These are phyloP conservation scores for Enteromius unitaeniatus DNA, from an alignment of 2,797 vertebrate genomes.

Conservation along the genomic window DNA sequence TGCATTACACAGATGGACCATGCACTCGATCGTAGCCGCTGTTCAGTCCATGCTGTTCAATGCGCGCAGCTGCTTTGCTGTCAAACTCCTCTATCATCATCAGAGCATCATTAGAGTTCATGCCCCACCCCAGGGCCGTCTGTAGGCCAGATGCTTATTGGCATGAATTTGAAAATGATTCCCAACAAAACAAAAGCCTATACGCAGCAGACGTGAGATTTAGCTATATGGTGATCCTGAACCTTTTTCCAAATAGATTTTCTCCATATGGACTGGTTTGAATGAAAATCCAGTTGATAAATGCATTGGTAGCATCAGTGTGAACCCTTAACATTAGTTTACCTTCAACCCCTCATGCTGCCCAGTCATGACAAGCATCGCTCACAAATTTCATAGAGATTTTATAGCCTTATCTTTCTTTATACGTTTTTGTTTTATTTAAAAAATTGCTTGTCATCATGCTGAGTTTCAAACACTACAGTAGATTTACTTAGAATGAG, in stretches of 20 bases:
- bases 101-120: conserved; percentile 41
- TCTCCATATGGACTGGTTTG: neutral
- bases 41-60: conserved; percentile 17
- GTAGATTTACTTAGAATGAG: too few relatives aligned
- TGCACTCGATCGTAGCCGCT: neutral
- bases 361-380: too few relatives aligned
- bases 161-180: neutral
- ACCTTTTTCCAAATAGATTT: neutral
- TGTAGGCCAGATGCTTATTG: conserved; percentile 32
- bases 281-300: neutral
- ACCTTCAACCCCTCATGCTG: too few relatives aligned
- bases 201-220: neutral
- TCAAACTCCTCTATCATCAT: conserved; percentile 39
- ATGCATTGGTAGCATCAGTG: neutral
- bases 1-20: neutral
- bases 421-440: neutral
- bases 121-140: conserved; percentile 41
- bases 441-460: too few relatives aligned
- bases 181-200: neutral
- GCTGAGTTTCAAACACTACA: too few relatives aligned
- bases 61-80: conserved; percentile 34
- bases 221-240: neutral
- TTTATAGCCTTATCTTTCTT: neutral
- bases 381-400: neutral
- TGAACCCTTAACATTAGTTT: neutral